phyloP scores from a whole-genome alignment of 1,140 invertebrate species.

The Helicoverpa zea region DNA sequence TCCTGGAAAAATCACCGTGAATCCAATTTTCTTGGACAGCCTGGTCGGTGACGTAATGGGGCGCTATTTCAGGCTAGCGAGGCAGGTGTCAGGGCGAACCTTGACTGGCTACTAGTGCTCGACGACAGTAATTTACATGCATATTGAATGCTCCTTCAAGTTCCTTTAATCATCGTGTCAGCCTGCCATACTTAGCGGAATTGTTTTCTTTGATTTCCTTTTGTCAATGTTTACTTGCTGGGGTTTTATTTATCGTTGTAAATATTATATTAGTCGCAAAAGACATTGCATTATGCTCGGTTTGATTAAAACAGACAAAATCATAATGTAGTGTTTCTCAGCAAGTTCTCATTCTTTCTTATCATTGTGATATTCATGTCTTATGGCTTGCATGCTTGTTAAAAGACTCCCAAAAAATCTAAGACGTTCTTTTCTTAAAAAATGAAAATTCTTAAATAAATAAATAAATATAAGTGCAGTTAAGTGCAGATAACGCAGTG shows the following conservation, averaged over 20 bases:
- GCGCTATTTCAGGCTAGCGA: constrained; percentile 12
- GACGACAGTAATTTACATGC: constrained; percentile 41
- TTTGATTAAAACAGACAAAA: too few relatives aligned
- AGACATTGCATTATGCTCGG: too few relatives aligned
- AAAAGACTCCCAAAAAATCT: background rate
- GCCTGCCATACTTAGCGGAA: background rate
- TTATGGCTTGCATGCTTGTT: too few relatives aligned
- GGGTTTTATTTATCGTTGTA: background rate
- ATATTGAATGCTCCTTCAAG: constrained; percentile 46
- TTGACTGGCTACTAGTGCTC: constrained; percentile 8
- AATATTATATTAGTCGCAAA: too few relatives aligned
- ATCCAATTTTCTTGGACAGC: constrained; percentile 43
- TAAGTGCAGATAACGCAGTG: constrained; percentile 52
- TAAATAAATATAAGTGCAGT: background rate
- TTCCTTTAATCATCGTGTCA: constrained; percentile 20
- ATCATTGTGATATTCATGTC: too few relatives aligned
- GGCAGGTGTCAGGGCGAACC: constrained; percentile 42
- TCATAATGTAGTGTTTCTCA: too few relatives aligned
- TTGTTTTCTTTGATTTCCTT: constrained; percentile 11
- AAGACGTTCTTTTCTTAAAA: background rate
- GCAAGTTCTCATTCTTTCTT: too few relatives aligned
- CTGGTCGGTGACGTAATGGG: constrained; percentile 30
- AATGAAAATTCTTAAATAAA: background rate
- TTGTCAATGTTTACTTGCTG: background rate
- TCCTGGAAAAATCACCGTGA: constrained; percentile 62